A percentile compares a stretch with the other conserved stretches of the same genome.
These are phyloP conservation scores for Salpingus planirostris DNA, from an alignment of 2,888 invertebrate genomes.

Conservation along the genomic window DNA sequence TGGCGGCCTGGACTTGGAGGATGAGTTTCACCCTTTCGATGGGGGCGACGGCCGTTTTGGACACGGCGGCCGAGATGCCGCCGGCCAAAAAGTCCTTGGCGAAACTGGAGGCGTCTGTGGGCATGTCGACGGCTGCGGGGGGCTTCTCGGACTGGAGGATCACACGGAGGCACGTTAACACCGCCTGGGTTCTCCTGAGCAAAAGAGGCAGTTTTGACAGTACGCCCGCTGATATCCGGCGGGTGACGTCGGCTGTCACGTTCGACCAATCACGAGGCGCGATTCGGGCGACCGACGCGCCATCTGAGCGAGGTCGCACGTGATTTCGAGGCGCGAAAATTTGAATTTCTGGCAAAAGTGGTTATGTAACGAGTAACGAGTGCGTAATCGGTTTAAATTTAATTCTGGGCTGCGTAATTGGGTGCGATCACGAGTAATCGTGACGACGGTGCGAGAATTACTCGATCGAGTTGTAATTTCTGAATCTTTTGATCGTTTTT, in stretches of 20 bases:
- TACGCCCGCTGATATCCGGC: slow-evolving; percentile 8
- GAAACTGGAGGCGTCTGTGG: slow-evolving; percentile 14
- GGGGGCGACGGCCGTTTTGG: slow-evolving; percentile 90
- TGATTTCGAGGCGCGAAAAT: too few relatives aligned
- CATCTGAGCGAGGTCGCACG: too few relatives aligned
- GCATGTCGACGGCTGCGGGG: slow-evolving; percentile 20
- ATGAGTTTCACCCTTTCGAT: slow-evolving; percentile 92
- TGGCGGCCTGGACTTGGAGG: slow-evolving; percentile 89
- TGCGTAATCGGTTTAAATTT: too few relatives aligned
- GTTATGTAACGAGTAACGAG: too few relatives aligned
- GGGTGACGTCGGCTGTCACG: slow-evolving; percentile 12
- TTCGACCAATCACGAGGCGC: slow-evolving; percentile 7
- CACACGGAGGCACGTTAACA: slow-evolving; percentile 9
- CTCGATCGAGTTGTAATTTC: too few relatives aligned
- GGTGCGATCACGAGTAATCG: too few relatives aligned
- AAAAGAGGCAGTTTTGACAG: slow-evolving; percentile 16
- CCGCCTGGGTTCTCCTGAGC: slow-evolving; percentile 7
- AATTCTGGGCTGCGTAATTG: too few relatives aligned
- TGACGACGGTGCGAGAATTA: too few relatives aligned
- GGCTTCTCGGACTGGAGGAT: background rate
- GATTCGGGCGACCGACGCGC: slow-evolving; percentile 2
- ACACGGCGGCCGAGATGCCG: slow-evolving; percentile 85
- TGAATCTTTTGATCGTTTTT: too few relatives aligned
- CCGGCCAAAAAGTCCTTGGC: slow-evolving; percentile 91
- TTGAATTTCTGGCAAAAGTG: too few relatives aligned